phyloP scores from a whole-genome alignment of 2,888 invertebrate genomes.

The Norana najaformis region DNA sequence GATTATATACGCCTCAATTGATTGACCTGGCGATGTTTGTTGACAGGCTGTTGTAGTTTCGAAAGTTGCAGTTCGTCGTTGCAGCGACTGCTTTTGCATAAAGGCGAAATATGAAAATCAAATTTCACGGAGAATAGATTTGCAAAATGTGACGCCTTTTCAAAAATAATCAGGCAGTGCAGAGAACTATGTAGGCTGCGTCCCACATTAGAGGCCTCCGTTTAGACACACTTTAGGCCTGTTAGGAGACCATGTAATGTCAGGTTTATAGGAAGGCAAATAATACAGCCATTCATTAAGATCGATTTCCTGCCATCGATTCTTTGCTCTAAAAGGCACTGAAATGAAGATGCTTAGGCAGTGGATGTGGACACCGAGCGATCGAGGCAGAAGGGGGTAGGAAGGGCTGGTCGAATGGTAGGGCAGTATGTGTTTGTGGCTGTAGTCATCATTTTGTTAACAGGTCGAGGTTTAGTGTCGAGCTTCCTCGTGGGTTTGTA shows the following conservation, averaged over 20 bases:
- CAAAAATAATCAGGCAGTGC: background rate
- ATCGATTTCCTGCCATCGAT: background rate
- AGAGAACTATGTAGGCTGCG: background rate
- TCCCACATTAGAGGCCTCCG: background rate
- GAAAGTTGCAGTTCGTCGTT: background rate
- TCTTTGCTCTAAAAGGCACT: constrained; percentile 4
- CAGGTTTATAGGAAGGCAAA: constrained; percentile 7
- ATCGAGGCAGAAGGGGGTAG: background rate
- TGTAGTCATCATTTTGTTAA: background rate
- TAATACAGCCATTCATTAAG: background rate
- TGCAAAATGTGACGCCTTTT: background rate
- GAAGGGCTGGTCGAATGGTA: background rate
- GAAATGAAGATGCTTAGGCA: background rate
- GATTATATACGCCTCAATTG: background rate
- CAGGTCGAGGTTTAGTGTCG: constrained; percentile 1
- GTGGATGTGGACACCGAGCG: background rate
- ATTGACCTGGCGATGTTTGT: background rate
- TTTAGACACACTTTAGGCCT: background rate
- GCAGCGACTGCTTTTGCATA: background rate
- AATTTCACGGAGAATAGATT: background rate
- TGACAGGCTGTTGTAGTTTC: background rate
- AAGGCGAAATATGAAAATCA: background rate
- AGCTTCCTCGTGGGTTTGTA: background rate
- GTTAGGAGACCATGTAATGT: background rate
- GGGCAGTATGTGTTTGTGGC: background rate